Evolutionary conservation across 2,888 invertebrate species (phyloP).

Genomic region (Trypoxylon attenuatum): DNA sequence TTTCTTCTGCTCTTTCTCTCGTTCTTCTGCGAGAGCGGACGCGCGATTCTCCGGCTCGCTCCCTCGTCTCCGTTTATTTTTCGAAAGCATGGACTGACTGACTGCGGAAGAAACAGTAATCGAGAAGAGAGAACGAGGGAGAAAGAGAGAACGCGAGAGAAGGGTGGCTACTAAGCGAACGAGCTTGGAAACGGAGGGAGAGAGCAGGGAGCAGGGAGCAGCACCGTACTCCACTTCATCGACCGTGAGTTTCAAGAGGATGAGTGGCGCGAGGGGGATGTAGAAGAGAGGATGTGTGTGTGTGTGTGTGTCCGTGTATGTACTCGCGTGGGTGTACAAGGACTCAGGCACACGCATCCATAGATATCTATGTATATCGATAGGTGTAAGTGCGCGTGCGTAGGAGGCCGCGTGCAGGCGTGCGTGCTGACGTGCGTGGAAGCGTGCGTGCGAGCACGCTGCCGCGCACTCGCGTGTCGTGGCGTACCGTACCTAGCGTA

Average conservation of each 20-base stretch:
- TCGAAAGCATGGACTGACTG: slow-evolving; percentile 28
- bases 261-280: slow-evolving; percentile 18
- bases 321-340: neutral
- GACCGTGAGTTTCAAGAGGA: slow-evolving; percentile 36
- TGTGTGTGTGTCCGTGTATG: neutral
- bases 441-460: slow-evolving; percentile 1
- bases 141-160: neutral
- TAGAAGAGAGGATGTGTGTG: slow-evolving; percentile 5
- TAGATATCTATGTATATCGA: no score
- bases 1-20: slow-evolving; percentile 29
- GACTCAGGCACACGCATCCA: no score
- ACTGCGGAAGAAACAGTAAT: slow-evolving; percentile 21
- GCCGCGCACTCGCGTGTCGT: no score
- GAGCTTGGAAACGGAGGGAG: neutral
- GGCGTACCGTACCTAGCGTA: no score
- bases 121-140: neutral
- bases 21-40: neutral
- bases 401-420: neutral
- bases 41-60: no score
- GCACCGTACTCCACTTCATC: slow-evolving; percentile 42
- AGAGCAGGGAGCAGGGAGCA: neutral
- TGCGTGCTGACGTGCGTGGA: neutral
- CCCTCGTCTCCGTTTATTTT: slow-evolving; percentile 39
- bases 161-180: no score
- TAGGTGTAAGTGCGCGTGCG: neutral